Percentiles rank a stretch among this genome's conserved stretches.
phyloP scores from a whole-genome alignment of 2,113 vertebrate species.

The Cebus imitator region DNA sequence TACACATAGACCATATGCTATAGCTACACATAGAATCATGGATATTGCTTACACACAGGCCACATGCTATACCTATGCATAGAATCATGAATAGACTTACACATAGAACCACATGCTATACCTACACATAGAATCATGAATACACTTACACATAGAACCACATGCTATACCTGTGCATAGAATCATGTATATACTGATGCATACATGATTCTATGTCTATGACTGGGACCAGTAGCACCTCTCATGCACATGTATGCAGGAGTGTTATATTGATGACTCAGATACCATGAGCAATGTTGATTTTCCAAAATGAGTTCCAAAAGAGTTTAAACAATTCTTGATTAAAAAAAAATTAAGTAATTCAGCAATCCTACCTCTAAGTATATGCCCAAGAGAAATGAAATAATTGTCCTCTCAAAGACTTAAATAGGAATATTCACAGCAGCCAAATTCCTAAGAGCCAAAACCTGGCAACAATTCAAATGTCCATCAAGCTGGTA shows the following conservation, averaged over 20 bases:
- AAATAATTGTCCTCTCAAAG: background rate
- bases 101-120: too few relatives aligned
- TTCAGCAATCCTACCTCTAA: background rate
- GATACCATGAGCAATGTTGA: background rate
- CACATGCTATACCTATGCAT: too few relatives aligned
- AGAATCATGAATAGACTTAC: too few relatives aligned
- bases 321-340: background rate
- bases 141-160: too few relatives aligned
- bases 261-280: background rate
- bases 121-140: background rate
- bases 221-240: background rate
- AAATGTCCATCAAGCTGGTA: background rate
- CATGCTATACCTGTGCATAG: too few relatives aligned
- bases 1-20: too few relatives aligned
- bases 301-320: constrained; percentile 24
- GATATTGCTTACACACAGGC: too few relatives aligned
- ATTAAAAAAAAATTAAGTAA: background rate
- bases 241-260: background rate
- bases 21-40: too few relatives aligned
- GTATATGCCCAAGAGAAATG: background rate
- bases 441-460: background rate
- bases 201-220: background rate
- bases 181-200: background rate
- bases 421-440: background rate
- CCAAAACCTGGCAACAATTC: background rate